Evolutionary conservation across 2,113 vertebrate genomes (phyloP), one percentile per base, ranked within the genome.

Genomic region (Callipepla squamata): DNA sequence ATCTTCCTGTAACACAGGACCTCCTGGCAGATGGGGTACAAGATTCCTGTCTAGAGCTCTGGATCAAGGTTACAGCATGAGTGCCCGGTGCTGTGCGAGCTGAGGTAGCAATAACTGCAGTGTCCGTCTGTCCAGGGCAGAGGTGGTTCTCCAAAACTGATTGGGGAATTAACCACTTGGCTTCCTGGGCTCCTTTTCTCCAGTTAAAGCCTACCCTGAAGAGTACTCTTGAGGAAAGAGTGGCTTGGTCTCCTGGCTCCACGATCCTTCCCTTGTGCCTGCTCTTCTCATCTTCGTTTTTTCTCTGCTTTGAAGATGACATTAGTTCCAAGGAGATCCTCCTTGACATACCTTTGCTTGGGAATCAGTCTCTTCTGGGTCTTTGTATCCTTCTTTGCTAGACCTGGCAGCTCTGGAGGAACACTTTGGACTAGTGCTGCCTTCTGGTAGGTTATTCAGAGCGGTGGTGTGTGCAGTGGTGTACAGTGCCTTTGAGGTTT

Each of bases 341-440:
- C 9, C 40, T 34, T 61, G 26, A 62, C 40, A 77, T 73, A 5
- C 13, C 70, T 81, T n/a, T 22, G 7, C 38, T 66, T 74, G 47
- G 58, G 48, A 91, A 7, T 38, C 44, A 20, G 4, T 83, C 42
- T 36, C 34, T 59, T 87, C 21, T 17, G 2, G 34, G 10, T 21
- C 34, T 82, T 80, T 28, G 10, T 38, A 8, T 47, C 45, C 16
- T 65, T 61, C 44, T 89, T 61, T 58, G 42, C 20, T 10, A 78
- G 83, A 14, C 12, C 3, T 48, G 67, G 58, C 82, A 82, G 19
- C 50, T 42, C 79, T 53, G 55, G 45, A 77, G 75, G 42, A 61
- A 4, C n/a, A 36, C 13, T 18, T 66, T 36, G 20, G 38, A 1
- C 34, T n/a, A 10, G 22, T 81, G 58, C 57, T 0, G 0, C n/a